phyloP scores from a whole-genome alignment of 2,797 vertebrate genomes.

The Fundulus diaphanus region DNA sequence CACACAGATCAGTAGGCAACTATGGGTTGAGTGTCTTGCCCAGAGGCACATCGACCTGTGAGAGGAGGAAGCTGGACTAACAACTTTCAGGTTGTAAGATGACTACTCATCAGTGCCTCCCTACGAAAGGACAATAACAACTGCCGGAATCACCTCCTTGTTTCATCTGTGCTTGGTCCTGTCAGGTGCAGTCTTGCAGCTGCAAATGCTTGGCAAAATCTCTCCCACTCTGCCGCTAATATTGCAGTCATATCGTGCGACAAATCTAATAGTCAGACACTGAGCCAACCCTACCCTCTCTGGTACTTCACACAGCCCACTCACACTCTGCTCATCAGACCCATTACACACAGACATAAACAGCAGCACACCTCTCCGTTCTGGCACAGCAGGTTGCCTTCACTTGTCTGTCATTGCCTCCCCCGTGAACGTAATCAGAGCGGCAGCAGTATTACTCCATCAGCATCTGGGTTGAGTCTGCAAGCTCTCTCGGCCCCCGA shows the following conservation, averaged over 20 bases:
- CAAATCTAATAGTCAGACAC: conserved; percentile 29
- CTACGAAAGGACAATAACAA: neutral
- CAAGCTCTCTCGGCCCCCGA: conserved; percentile 7
- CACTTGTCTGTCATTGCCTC: conserved; percentile 58
- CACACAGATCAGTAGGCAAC: too few species aligned
- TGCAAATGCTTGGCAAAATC: neutral
- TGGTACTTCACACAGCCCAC: conserved; percentile 66
- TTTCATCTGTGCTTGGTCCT: neutral
- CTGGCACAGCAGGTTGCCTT: conserved; percentile 53
- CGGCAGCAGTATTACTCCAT: conserved; percentile 50
- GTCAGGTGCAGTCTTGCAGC: neutral
- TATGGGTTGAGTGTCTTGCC: too few species aligned
- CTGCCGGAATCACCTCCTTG: neutral
- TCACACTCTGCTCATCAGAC: conserved; percentile 66
- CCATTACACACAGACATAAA: conserved; percentile 22
- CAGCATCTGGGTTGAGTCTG: conserved; percentile 43
- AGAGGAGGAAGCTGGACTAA: too few species aligned
- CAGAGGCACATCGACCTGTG: too few species aligned
- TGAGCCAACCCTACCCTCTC: conserved; percentile 10
- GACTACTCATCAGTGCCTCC: too few species aligned
- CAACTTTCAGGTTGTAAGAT: too few species aligned
- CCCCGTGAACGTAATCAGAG: conserved; percentile 48
- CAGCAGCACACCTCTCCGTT: conserved; percentile 34
- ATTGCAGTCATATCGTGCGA: conserved; percentile 27
- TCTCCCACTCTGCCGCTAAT: conserved; percentile 19